Evolutionary conservation across 2,113 vertebrate genomes (phyloP).

Genomic region (Heliornis fulica): DNA sequence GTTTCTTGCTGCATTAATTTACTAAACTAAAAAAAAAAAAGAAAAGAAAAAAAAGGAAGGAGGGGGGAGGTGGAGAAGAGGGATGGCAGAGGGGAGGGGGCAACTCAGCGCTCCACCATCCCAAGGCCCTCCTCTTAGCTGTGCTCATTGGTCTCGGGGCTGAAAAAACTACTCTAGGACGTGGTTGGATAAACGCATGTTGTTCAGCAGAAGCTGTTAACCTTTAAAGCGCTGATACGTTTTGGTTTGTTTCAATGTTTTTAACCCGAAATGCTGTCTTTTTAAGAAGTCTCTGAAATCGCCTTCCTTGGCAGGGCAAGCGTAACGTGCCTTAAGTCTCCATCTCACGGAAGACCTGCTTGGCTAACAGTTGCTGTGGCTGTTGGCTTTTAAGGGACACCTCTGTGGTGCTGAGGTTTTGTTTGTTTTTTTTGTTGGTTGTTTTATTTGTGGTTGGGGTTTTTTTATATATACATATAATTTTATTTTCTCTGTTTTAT

Average conservation of each 20-base stretch:
- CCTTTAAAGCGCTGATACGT: slow-evolving; percentile 57
- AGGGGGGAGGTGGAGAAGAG: neutral
- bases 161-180: slow-evolving; percentile 65
- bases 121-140: slow-evolving; percentile 81
- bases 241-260: slow-evolving; percentile 16
- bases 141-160: slow-evolving; percentile 79
- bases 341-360: slow-evolving; percentile 14
- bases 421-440: neutral
- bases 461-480: too few species aligned
- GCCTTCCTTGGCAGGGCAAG: slow-evolving; percentile 10
- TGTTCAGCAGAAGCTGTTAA: slow-evolving; percentile 74
- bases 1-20: slow-evolving; percentile 99
- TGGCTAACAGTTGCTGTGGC: neutral
- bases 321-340: neutral
- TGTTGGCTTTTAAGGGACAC: slow-evolving; percentile 15
- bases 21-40: slow-evolving; percentile 85
- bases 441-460: too few species aligned
- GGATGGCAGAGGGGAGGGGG: slow-evolving; percentile 58
- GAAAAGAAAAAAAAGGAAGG: too few species aligned
- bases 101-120: slow-evolving; percentile 71
- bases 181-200: slow-evolving; percentile 72
- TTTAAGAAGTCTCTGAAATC: slow-evolving; percentile 47
- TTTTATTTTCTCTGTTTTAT: neutral
- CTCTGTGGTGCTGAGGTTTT: neutral
- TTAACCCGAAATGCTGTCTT: neutral